Base-by-base conservation (phyloP, 2,888 invertebrate genomes). In the Dolichopus griseipennis region DNA sequence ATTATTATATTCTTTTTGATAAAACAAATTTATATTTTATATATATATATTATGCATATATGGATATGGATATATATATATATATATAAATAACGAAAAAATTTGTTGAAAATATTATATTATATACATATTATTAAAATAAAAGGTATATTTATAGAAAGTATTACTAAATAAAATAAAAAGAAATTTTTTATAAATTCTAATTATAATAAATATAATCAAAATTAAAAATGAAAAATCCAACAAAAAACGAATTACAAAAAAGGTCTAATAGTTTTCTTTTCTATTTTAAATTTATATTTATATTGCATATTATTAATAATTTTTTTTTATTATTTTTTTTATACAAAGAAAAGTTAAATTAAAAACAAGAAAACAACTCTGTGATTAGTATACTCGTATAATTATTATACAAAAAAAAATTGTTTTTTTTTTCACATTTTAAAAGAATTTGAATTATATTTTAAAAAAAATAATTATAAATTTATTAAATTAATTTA, bases 361-460 rank as follows among this genome's bases (percentile, higher is more conserved):
- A 52, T 18, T 41, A 3, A 52, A 52, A 52, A 52, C 9, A 52
- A 18, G 8, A 37, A 37, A 37, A 37, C 37, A 52, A 52, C 52
- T 52, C 52, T 52, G 52, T 52, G 52, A 52, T 52, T 52, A 52
- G 52, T 52, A n/a, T 52, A 52, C 52, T 52, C 52, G 52, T 52
- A 52, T 52, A 52, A 27, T 52, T 52, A 52, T 27, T n/a, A 52
- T 52, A 52, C 18, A 18, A 12, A n/a, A 52, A 52, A n/a, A n/a
- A n/a, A n/a, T n/a, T n/a, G n/a, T n/a, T 37, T 37, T 37, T 2
- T 27, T 27, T 27, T 27, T 27, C 27, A 27, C 27, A 27, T 27
- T 27, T 4, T 27, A 27, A 27, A 27, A 27, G 27, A 27, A 27
- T 27, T 27, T 27, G 2, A 27, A 27, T 27, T 27, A 27, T 27